A percentile compares a stretch with the other conserved stretches of the same genome.
Conservation (phyloP, 2,113 vertebrate genomes). For the Cebus imitator region DNA sequence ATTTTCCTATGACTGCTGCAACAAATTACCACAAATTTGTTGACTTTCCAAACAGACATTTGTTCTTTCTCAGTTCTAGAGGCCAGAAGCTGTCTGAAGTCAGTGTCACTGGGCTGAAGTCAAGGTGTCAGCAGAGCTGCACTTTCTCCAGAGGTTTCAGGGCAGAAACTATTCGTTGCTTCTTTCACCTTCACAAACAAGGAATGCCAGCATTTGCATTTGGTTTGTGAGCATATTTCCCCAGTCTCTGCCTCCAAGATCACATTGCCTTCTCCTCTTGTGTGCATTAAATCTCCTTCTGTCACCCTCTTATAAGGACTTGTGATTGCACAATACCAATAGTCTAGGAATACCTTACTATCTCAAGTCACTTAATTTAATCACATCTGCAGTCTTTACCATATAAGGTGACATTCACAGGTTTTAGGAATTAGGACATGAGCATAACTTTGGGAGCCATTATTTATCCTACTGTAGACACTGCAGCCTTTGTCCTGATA, state of each 20-base stretch:
- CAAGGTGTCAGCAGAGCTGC: too few relatives aligned
- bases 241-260: background rate
- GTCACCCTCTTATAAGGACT: background rate
- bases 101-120: background rate
- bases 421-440: too few relatives aligned
- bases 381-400: background rate
- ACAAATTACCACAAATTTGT: background rate
- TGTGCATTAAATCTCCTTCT: background rate
- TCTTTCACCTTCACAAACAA: background rate
- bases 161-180: background rate
- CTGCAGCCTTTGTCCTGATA: background rate
- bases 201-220: too few relatives aligned
- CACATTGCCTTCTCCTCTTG: background rate
- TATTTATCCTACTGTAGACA: background rate
- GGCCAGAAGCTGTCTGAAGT: background rate
- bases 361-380: background rate
- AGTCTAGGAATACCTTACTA: background rate
- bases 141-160: background rate
- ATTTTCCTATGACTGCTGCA: background rate
- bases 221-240: too few relatives aligned
- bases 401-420: background rate
- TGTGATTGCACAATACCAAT: too few relatives aligned
- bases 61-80: background rate
- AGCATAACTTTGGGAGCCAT: rapidly evolving
- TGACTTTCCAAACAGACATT: background rate